These are phyloP conservation scores for Cyanistes caeruleus DNA, from an alignment of 2,113 vertebrate genomes.

Conservation along the genomic window DNA sequence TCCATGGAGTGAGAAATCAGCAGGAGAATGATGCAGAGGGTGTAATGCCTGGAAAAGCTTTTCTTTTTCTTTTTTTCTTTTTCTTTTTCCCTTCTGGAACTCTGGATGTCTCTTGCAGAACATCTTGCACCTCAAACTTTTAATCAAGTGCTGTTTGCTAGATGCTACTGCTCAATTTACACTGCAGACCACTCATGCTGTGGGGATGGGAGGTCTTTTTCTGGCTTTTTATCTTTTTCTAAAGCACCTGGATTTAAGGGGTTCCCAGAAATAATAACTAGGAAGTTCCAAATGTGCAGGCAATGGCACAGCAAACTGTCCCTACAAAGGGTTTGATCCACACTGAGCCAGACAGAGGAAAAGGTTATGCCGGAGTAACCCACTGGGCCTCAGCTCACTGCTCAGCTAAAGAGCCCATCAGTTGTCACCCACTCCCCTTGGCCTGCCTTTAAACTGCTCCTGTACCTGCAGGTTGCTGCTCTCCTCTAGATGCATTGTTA, in stretches of 20 bases:
- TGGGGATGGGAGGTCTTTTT: background rate
- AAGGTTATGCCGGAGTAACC: background rate
- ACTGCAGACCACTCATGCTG: background rate
- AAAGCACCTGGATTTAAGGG: background rate
- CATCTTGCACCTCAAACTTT: background rate
- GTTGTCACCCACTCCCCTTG: background rate
- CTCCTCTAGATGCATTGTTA: background rate
- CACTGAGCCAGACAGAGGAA: background rate
- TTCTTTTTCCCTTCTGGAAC: background rate
- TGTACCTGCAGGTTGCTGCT: background rate
- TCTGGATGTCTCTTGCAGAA: background rate
- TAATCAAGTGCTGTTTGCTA: background rate
- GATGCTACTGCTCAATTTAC: background rate
- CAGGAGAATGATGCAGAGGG: slow-evolving; percentile 25
- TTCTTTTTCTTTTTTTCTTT: no score
- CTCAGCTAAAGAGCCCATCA: background rate
- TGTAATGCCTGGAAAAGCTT: slow-evolving; percentile 1
- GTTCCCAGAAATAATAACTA: background rate
- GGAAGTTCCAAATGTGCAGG: background rate
- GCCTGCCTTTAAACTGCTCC: background rate
- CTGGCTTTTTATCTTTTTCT: background rate
- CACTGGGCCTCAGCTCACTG: background rate
- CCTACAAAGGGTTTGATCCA: background rate
- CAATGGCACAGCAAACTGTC: background rate
- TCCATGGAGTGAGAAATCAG: background rate